Evolutionary conservation across 2,797 vertebrate species (phyloP), one percentile per base, ranked within the genome.

Genomic region (Acanthurus leucopareius): DNA sequence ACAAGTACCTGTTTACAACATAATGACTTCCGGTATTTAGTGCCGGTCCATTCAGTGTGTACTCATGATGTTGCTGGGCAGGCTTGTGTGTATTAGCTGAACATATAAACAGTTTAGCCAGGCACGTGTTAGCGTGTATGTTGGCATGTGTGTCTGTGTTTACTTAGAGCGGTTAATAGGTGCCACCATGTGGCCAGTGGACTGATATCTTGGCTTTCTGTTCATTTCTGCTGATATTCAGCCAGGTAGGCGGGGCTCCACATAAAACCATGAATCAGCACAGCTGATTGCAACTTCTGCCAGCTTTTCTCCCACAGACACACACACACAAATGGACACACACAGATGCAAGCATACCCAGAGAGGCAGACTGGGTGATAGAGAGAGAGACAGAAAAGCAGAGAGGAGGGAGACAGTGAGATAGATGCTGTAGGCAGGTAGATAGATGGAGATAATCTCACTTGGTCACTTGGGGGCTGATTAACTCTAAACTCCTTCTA

Each of bases 401-500:
- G 62, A n/a, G 52, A 40, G 44, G 48, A 84, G 73, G 51, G 73
- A 78, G 83, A 82, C 69, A 56, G 81, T 70, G 80, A 75, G 85
- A 77, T 76, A 58, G 86, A 84, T 80, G 69, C 76, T 84, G 84
- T 67, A 69, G 87, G 81, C 87, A 89, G 87, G 88, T 87, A 92
- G 85, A 67, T 83, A 63, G 77, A 89, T 89, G 74, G 85, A 89
- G 92, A 92, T 94, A 94, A 94, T 94, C 93, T 93, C 73, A 88
- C 81, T 88, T 89, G 89, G 90, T 91, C 88, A 92, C 91, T 91
- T 88, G 90, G 80, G 91, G 85, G 84, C 82, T 88, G 92, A 94
- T 94, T 95, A 93, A 90, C 92, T 93, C 89, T 93, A 93, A 95
- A 94, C 91, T 92, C 91, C 91, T 77, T 85, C 89, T 94, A 95